phyloP scores from a whole-genome alignment of 2,113 vertebrate genomes.

The Triplophysa tibetana region DNA sequence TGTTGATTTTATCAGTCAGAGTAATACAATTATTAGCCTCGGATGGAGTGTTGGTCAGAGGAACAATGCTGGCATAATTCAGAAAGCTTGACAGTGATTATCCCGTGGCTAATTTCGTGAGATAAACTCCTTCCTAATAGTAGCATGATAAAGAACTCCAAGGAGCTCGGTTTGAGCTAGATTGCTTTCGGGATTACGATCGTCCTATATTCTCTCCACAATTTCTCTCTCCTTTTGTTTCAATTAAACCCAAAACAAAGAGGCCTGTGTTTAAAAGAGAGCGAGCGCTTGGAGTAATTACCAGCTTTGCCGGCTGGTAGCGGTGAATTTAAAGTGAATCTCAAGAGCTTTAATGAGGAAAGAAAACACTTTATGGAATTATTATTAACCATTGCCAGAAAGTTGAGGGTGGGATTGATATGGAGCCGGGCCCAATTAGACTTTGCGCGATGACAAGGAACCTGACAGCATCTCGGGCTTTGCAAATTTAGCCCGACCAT shows the following conservation, averaged over 20 bases:
- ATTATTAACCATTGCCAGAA: slow-evolving; percentile 56
- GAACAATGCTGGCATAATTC: slow-evolving; percentile 51
- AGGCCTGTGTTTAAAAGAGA: slow-evolving; percentile 57
- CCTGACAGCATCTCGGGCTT: slow-evolving; percentile 43
- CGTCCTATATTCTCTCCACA: slow-evolving; percentile 52
- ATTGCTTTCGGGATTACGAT: slow-evolving; percentile 59
- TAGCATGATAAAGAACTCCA: slow-evolving; percentile 52
- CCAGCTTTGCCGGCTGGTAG: slow-evolving; percentile 61
- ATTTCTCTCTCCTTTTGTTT: slow-evolving; percentile 58
- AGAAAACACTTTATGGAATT: slow-evolving; percentile 60
- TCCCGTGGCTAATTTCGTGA: slow-evolving; percentile 50
- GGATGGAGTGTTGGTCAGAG: slow-evolving; percentile 47
- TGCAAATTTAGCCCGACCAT: slow-evolving; percentile 45
- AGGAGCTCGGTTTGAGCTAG: slow-evolving; percentile 57
- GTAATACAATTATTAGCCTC: slow-evolving; percentile 54
- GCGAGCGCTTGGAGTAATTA: slow-evolving; percentile 69
- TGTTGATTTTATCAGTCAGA: slow-evolving; percentile 43
- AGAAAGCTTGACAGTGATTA: slow-evolving; percentile 49
- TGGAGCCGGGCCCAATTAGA: slow-evolving; percentile 51
- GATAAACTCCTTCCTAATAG: slow-evolving; percentile 50
- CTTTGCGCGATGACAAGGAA: slow-evolving; percentile 41
- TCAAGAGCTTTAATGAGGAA: slow-evolving; percentile 64
- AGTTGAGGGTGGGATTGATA: slow-evolving; percentile 52
- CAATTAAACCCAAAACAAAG: slow-evolving; percentile 61
- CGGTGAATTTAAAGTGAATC: slow-evolving; percentile 64